Conservation (phyloP, 2,888 invertebrate species). For the Halictus quadricinctus region DNA sequence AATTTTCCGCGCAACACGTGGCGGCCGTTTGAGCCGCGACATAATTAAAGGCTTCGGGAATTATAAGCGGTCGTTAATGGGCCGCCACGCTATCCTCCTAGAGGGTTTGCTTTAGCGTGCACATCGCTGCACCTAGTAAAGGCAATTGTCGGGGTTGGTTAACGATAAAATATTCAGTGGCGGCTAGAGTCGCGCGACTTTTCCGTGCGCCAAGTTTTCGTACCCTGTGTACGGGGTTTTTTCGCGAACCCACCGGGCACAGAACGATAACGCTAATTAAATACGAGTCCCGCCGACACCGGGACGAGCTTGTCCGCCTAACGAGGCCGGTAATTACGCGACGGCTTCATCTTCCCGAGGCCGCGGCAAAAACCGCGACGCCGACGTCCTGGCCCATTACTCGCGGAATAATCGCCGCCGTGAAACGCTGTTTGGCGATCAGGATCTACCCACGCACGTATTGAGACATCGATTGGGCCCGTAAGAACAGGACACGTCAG, state of each 20-base stretch:
- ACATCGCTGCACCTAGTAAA: constrained; percentile 18
- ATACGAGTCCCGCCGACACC: constrained; percentile 78
- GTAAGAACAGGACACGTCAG: background rate
- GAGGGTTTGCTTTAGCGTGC: background rate
- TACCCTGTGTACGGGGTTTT: background rate
- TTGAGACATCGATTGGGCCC: background rate
- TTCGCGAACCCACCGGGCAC: constrained; percentile 23
- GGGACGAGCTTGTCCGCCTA: constrained; percentile 74
- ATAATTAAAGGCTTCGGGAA: constrained; percentile 23
- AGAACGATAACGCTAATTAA: constrained; percentile 80
- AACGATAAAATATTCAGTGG: constrained; percentile 48
- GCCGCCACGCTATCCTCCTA: background rate
- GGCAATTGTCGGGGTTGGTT: constrained; percentile 3
- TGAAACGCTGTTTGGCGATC: background rate
- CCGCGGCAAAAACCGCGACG: constrained; percentile 76
- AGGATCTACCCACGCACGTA: background rate
- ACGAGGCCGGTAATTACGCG: constrained; percentile 81
- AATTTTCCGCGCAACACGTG: constrained; percentile 23
- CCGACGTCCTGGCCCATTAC: constrained; percentile 72
- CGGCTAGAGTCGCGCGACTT: constrained; percentile 21
- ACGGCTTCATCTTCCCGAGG: constrained; percentile 81
- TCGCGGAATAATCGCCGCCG: constrained; percentile 64
- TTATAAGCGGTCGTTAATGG: constrained; percentile 27
- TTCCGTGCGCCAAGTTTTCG: background rate
- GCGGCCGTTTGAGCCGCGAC: background rate